Percentiles rank a stretch among this genome's conserved stretches.
These are phyloP conservation scores for Brachyalestes nurse DNA, from an alignment of 2,797 vertebrate species.

Conservation along the genomic window DNA sequence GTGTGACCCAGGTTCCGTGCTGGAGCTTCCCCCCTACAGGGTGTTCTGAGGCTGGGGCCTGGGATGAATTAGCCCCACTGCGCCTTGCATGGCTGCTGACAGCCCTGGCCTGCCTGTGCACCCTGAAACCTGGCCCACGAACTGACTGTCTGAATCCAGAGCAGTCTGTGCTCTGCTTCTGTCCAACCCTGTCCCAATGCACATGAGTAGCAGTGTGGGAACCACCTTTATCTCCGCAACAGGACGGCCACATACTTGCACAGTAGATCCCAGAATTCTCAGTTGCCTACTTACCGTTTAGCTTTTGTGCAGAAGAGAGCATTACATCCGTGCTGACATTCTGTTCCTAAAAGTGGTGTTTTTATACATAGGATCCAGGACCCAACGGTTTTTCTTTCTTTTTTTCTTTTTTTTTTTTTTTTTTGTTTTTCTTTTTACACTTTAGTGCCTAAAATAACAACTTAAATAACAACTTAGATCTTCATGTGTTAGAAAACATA, in stretches of 20 bases:
- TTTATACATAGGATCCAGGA: no score
- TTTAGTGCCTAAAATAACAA: no score
- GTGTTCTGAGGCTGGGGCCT: slow-evolving; percentile 44
- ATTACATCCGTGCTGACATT: neutral
- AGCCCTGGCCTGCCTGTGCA: slow-evolving; percentile 55
- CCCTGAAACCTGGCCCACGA: slow-evolving; percentile 61
- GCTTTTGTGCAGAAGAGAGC: neutral
- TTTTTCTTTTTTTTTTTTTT: no score
- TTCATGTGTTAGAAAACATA: no score
- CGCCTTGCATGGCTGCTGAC: slow-evolving; percentile 51
- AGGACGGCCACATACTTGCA: neutral
- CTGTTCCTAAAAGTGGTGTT: neutral
- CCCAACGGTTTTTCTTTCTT: neutral
- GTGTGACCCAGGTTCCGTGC: slow-evolving; percentile 41
- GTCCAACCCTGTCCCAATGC: neutral
- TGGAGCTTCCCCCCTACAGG: slow-evolving; percentile 33
- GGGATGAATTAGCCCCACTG: slow-evolving; percentile 58
- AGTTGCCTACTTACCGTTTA: neutral
- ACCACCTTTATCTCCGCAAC: slow-evolving; percentile 14
- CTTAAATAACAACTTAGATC: no score
- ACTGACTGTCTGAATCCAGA: slow-evolving; percentile 40
- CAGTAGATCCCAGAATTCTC: neutral
- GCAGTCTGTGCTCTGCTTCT: slow-evolving; percentile 20
- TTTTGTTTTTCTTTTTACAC: no score
- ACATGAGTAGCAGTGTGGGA: slow-evolving; percentile 15